Conservation (phyloP, 2,888 invertebrate species). For the Melanargia galathea region DNA sequence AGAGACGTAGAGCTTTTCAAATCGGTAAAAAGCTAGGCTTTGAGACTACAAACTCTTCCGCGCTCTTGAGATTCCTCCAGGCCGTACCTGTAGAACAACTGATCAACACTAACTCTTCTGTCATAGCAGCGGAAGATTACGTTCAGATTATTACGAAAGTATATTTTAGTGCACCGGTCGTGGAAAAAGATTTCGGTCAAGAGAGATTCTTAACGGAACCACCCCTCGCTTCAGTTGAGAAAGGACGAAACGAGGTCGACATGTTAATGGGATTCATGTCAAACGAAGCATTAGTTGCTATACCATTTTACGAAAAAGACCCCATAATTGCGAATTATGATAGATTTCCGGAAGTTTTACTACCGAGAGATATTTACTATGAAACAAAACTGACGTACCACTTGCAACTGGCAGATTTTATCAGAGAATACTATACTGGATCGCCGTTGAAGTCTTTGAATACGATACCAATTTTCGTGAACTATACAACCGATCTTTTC, state of each 20-base stretch:
- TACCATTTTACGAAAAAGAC: conserved; percentile 37
- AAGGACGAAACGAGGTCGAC: conserved; percentile 79
- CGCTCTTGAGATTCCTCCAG: conserved; percentile 55
- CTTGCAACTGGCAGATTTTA: conserved; percentile 49
- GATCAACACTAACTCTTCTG: conserved; percentile 45
- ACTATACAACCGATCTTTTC: conserved; percentile 47
- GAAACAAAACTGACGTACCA: conserved; percentile 43
- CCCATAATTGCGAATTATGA: conserved; percentile 41
- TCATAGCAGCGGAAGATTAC: conserved; percentile 50
- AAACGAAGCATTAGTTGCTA: conserved; percentile 80
- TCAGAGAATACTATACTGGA: conserved; percentile 54
- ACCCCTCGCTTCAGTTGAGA: conserved; percentile 49
- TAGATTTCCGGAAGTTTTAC: conserved; percentile 51
- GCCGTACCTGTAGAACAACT: conserved; percentile 51
- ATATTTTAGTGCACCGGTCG: conserved; percentile 55
- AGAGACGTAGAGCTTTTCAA: conserved; percentile 50
- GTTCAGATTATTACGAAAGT: conserved; percentile 48
- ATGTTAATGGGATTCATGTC: conserved; percentile 87
- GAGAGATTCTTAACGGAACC: conserved; percentile 52
- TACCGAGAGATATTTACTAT: conserved; percentile 51
- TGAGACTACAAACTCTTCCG: conserved; percentile 50
- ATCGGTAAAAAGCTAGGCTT: conserved; percentile 55
- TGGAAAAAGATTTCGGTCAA: conserved; percentile 58
- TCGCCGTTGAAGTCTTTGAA: conserved; percentile 40
- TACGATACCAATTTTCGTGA: conserved; percentile 45